Conservation (phyloP, 2,888 invertebrate species). For the Pediacus dermestoides region DNA sequence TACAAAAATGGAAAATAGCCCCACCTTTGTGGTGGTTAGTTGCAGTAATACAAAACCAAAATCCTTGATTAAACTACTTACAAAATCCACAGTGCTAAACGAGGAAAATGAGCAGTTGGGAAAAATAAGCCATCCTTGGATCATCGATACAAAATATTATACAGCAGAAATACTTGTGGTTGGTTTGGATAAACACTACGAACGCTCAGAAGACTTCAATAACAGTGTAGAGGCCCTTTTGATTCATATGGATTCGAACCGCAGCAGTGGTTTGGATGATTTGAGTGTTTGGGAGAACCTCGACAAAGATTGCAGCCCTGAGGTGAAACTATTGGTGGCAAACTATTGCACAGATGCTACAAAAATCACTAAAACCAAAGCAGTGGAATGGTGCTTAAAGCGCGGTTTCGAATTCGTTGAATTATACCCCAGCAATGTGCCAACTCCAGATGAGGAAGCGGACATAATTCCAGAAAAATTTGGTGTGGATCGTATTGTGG, state of each 20-base stretch:
- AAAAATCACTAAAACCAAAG: constrained; percentile 46
- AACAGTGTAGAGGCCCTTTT: constrained; percentile 60
- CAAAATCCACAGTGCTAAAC: constrained; percentile 35
- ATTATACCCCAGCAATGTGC: constrained; percentile 50
- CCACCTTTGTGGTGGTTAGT: constrained; percentile 45
- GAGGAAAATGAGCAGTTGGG: constrained; percentile 25
- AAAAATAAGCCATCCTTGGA: constrained; percentile 50
- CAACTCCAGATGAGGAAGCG: constrained; percentile 46
- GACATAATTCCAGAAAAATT: constrained; percentile 58
- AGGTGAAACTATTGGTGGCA: constrained; percentile 59
- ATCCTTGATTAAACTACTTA: constrained; percentile 46
- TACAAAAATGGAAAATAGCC: constrained; percentile 35
- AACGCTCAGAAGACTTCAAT: constrained; percentile 50
- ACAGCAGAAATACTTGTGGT: constrained; percentile 60
- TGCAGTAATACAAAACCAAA: constrained; percentile 46
- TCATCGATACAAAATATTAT: constrained; percentile 71
- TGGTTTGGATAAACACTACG: constrained; percentile 50
- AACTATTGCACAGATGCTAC: constrained; percentile 51
- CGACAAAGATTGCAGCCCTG: constrained; percentile 44
- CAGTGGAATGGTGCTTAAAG: constrained; percentile 63
- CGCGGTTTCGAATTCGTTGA: constrained; percentile 69
- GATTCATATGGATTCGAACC: constrained; percentile 59
- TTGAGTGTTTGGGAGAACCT: constrained; percentile 41
- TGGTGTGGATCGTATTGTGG: constrained; percentile 64
- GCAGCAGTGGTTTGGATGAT: constrained; percentile 49